Evolutionary conservation across 2,797 vertebrate genomes (phyloP), one percentile per base, ranked within the genome.

Genomic region (Tenualosa ilisha): DNA sequence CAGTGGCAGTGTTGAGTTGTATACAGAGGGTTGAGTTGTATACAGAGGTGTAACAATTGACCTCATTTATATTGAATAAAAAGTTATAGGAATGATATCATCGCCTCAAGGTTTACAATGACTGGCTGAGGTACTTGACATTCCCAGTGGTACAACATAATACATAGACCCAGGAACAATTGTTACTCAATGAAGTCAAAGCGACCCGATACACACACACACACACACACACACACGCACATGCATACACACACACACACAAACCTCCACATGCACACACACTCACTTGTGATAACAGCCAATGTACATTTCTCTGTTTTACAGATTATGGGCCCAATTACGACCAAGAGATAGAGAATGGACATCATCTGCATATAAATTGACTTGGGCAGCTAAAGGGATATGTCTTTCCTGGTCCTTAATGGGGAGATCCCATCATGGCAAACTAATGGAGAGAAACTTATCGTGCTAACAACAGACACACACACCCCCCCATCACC

Each of bases 311-410:
- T 91, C 90, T 89, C 87, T 84, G 85, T 90, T 93, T 94, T 92
- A 93, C 85, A 94, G 95, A 95, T 91, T 94, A 91, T 88, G 91
- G 93, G 91, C 86, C 92, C 91, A 94, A 94, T 96, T 94, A 95
- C 93, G 93, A 90, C 87, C 82, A 84, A 87, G 85, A 94, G 92
- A 94, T 94, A 94, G 91, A 93, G 95, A 93, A 92, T 91, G 91
- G 88, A 87, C 93, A 91, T 94, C 93, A 97, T 97, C 95, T 96
- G 92, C 95, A 96, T 97, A 93, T 95, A 96, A 97, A 97, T 96
- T 94, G 91, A 88, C 90, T 93, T 87, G 91, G 91, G 89, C 92
- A 94, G 92, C 93, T 93, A 89, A 95, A 93, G 93, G 91, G 91
- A 93, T 84, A 90, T 85, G 82, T 82, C 90, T 94, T 95, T 95